A percentile compares a stretch with the other conserved stretches of the same genome.
Conservation (phyloP, 2,113 vertebrate species). For the Sander lucioperca region DNA sequence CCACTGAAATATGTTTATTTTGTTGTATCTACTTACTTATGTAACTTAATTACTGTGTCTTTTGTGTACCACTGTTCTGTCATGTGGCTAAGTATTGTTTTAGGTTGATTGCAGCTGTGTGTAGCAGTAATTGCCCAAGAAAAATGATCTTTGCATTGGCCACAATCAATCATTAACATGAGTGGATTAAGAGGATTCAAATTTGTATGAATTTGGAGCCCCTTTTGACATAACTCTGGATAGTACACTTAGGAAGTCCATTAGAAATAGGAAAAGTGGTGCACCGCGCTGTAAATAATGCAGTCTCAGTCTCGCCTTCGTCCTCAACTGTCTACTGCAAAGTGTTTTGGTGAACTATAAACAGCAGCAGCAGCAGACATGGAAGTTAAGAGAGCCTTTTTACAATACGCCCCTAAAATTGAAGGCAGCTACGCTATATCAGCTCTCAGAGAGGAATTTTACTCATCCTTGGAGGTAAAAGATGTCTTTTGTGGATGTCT, state of each 20-base stretch:
- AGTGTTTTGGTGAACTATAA: not conserved
- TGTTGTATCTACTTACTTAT: no score
- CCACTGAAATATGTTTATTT: not conserved
- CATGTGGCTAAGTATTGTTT: no score
- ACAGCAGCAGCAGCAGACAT: not conserved
- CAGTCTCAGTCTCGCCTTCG: fast-evolving
- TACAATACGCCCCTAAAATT: not conserved
- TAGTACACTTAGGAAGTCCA: not conserved
- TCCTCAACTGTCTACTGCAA: not conserved
- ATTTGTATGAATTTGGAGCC: not conserved
- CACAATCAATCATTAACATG: not conserved
- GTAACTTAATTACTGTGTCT: no score
- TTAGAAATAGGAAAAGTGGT: not conserved
- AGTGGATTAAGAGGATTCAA: not conserved
- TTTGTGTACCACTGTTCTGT: no score
- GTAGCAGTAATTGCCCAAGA: no score
- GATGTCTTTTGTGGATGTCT: constrained; percentile 5
- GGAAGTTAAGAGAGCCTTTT: not conserved
- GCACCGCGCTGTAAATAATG: constrained; percentile 26
- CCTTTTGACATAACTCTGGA: not conserved
- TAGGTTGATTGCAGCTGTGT: no score
- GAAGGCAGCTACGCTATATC: not conserved
- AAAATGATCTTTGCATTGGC: no score
- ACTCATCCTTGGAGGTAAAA: not conserved
- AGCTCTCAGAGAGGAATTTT: not conserved